phyloP scores from a whole-genome alignment of 2,888 invertebrate species.

The Entomobrya proxima region DNA sequence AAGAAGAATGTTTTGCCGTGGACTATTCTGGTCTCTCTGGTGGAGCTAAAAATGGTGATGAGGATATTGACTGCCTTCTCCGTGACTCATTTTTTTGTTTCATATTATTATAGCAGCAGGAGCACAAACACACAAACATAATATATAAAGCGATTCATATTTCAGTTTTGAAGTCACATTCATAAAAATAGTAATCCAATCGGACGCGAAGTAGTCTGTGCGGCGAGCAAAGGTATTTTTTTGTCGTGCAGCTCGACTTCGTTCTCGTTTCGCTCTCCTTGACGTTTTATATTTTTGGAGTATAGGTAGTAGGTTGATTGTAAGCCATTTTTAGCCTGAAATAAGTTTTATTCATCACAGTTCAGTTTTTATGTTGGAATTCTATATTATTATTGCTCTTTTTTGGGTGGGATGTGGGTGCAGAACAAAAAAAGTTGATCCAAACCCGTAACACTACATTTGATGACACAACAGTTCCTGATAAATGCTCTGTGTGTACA shows the following conservation, averaged over 20 bases:
- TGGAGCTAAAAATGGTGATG: slow-evolving; percentile 62
- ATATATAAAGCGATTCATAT: not conserved
- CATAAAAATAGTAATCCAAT: slow-evolving; percentile 5
- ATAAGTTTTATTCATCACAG: not conserved
- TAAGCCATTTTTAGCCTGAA: slow-evolving; percentile 15
- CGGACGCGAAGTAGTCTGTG: not conserved
- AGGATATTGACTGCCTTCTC: slow-evolving; percentile 61
- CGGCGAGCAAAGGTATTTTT: not conserved
- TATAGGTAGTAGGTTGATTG: not conserved
- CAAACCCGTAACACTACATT: not conserved
- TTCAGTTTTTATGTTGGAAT: not conserved
- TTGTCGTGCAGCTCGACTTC: not conserved
- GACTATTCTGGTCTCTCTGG: not conserved
- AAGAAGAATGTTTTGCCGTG: not conserved
- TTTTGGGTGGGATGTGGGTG: not conserved
- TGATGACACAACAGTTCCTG: slow-evolving; percentile 13
- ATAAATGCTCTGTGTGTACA: not conserved
- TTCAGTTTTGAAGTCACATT: slow-evolving; percentile 9
- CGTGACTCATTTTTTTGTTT: slow-evolving; percentile 43
- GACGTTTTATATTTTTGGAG: not conserved
- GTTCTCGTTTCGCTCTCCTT: not conserved
- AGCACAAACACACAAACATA: slow-evolving; percentile 1
- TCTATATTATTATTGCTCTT: not conserved
- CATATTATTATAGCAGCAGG: not conserved
- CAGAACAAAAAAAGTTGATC: not conserved